These are phyloP conservation scores for Amphimedon queenslandica DNA, from an alignment of 37 sponge, comb jelly and placozoan species.

Conservation along the genomic window DNA sequence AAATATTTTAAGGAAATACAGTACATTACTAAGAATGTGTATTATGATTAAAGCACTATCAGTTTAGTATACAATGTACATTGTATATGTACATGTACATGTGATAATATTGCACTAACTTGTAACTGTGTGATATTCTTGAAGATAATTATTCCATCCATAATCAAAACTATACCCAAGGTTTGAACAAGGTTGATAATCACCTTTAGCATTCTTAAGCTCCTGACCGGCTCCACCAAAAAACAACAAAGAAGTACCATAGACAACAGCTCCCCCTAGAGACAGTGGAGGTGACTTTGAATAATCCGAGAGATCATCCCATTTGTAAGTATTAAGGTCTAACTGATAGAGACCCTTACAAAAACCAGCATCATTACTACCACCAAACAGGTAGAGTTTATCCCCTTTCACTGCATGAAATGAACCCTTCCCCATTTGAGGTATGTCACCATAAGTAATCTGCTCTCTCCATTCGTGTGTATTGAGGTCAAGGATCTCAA, in stretches of 20 bases:
- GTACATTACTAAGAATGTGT: too few species aligned
- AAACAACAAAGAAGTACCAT: not conserved
- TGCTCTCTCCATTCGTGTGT: constrained; percentile 6
- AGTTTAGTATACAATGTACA: too few species aligned
- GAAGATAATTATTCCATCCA: constrained; percentile 13
- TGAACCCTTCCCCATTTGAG: not conserved
- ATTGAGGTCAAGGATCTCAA: not conserved
- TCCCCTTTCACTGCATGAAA: not conserved
- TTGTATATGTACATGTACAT: not conserved
- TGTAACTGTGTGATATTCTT: constrained; percentile 1
- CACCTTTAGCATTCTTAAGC: not conserved
- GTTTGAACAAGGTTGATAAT: not conserved
- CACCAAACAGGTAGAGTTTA: constrained; percentile 4
- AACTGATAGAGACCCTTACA: not conserved
- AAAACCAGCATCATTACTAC: not conserved
- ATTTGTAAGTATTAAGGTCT: not conserved
- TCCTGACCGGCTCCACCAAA: not conserved
- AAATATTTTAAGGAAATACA: too few species aligned
- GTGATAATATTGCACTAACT: not conserved
- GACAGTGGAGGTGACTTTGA: not conserved
- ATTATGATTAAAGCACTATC: too few species aligned
- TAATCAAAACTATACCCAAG: not conserved
- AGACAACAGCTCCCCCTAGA: not conserved
- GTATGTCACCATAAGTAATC: constrained; percentile 3
- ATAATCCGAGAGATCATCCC: not conserved